These are phyloP conservation scores for Somateria mollissima DNA, from an alignment of 2,797 vertebrate genomes.

Conservation along the genomic window DNA sequence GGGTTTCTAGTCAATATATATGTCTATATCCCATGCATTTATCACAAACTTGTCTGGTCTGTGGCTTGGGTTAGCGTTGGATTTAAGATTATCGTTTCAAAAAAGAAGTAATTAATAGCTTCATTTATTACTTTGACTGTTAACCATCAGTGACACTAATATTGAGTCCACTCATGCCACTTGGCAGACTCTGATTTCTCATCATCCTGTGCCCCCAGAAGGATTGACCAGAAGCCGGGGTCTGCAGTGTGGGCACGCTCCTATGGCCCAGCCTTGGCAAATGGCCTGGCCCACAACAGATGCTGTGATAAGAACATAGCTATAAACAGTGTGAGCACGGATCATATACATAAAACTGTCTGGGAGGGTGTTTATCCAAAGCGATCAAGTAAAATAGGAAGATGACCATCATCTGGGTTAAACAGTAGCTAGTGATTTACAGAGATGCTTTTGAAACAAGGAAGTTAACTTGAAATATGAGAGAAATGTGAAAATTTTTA, in stretches of 20 bases:
- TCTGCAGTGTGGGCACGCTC: neutral
- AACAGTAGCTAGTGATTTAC: neutral
- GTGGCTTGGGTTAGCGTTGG: neutral
- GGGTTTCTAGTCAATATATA: neutral
- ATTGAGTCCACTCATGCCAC: rapidly evolving
- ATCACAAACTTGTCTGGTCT: neutral
- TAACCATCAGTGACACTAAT: neutral
- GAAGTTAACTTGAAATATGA: neutral
- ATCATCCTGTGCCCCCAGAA: neutral
- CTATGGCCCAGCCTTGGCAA: neutral
- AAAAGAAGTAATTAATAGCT: neutral
- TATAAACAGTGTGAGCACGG: neutral
- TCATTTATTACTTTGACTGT: neutral
- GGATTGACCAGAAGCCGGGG: neutral
- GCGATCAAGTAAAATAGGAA: neutral
- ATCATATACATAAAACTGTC: neutral
- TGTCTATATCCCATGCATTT: neutral
- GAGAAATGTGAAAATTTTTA: neutral
- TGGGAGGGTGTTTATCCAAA: neutral
- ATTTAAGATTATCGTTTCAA: neutral
- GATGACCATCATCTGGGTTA: neutral
- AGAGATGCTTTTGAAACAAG: neutral
- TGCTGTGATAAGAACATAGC: neutral
- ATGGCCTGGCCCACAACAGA: neutral
- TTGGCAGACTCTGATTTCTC: neutral